Conservation (phyloP, 2,113 vertebrate genomes). For the Bos taurus region ARS-UCD2.0 NC_037357.1:53832501-53833000, state of each 20-base stretch:
- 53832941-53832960: neutral
- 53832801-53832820: neutral
- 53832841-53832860: neutral
- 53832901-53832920: neutral
- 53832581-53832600: neutral
- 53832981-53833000: neutral
- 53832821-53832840: neutral
- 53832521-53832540: neutral
- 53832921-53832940: neutral
- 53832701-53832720: neutral
- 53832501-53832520: neutral
- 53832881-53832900: neutral
- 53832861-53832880: neutral
- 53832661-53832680: neutral
- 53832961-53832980: neutral
- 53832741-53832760: neutral
- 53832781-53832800: neutral
- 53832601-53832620: neutral
- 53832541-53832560: neutral
- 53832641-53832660: neutral
- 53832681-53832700: neutral
- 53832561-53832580: neutral
- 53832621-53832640: neutral
- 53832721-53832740: neutral
- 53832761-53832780: neutral